These are phyloP conservation scores for Mylabris phalerata DNA, from an alignment of 1,140 invertebrate species.

Conservation along the genomic window DNA sequence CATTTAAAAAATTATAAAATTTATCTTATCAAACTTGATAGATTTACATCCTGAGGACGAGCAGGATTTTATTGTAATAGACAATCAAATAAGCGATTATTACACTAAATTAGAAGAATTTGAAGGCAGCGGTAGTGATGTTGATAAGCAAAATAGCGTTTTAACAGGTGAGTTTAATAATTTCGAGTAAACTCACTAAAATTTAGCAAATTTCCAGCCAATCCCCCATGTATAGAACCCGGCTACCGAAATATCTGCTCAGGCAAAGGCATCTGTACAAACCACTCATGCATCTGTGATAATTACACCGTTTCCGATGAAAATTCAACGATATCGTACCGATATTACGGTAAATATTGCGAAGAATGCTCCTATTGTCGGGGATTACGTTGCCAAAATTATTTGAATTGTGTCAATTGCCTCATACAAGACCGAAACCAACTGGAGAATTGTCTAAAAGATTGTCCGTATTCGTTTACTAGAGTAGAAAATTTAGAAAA, in stretches of 20 bases:
- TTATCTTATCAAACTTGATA: no score
- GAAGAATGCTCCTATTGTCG: slow-evolving; percentile 11
- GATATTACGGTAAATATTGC: slow-evolving; percentile 5
- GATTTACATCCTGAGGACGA: no score
- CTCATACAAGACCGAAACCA: no score
- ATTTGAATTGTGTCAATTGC: neutral
- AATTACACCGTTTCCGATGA: neutral
- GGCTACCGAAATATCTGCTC: slow-evolving; percentile 5
- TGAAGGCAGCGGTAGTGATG: no score
- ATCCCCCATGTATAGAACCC: neutral
- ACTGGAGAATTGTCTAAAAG: neutral
- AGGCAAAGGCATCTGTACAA: neutral
- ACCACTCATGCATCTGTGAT: neutral
- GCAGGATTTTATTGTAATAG: no score
- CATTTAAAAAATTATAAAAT: neutral
- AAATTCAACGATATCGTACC: neutral
- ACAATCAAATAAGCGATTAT: no score
- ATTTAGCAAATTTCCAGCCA: neutral
- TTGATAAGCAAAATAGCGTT: no score
- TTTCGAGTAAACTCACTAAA: no score
- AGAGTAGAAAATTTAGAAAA: neutral
- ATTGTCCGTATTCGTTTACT: neutral
- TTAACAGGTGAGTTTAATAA: no score
- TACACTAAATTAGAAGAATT: no score
- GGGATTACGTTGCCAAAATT: neutral